Evolutionary conservation across 37 sponge, comb jelly and placozoan genomes (phyloP).

Genomic region (Ephydatia muelleri): DNA sequence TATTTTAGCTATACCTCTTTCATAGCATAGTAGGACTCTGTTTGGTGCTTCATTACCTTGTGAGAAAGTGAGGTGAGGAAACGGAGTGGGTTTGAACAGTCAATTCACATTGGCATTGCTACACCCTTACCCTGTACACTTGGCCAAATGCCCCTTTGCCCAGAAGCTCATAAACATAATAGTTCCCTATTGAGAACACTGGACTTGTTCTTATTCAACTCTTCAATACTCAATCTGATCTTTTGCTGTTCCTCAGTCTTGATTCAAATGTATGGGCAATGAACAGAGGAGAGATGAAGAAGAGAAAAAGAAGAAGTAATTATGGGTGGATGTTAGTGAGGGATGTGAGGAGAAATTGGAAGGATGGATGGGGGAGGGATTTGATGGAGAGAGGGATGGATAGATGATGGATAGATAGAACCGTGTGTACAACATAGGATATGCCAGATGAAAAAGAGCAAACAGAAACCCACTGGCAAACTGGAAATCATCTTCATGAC

Average conservation of each 20-base stretch:
- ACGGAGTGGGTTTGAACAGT: background rate
- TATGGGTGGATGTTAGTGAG: background rate
- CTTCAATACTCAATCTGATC: constrained; percentile 36
- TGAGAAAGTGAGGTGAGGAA: background rate
- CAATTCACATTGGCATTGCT: background rate
- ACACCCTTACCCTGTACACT: constrained; percentile 80
- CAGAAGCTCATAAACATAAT: constrained; percentile 76
- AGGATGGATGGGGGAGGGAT: background rate
- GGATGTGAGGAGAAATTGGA: background rate
- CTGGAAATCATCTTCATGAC: constrained; percentile 61
- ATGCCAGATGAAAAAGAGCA: background rate
- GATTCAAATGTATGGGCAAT: background rate
- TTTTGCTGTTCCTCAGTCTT: constrained; percentile 59
- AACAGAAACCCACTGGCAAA: constrained; percentile 43
- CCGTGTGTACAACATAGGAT: too few relatives aligned
- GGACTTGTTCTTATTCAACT: constrained; percentile 61
- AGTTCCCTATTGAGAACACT: constrained; percentile 58
- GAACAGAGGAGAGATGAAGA: background rate
- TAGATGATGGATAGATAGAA: background rate
- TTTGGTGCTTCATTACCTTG: constrained; percentile 31
- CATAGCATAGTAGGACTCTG: constrained; percentile 64
- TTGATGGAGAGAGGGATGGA: background rate
- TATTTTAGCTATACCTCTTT: constrained; percentile 70
- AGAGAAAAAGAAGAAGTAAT: background rate
- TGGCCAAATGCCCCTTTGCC: constrained; percentile 92